phyloP scores from a whole-genome alignment of 1,140 invertebrate genomes.

The Drosophila ogumai region DNA sequence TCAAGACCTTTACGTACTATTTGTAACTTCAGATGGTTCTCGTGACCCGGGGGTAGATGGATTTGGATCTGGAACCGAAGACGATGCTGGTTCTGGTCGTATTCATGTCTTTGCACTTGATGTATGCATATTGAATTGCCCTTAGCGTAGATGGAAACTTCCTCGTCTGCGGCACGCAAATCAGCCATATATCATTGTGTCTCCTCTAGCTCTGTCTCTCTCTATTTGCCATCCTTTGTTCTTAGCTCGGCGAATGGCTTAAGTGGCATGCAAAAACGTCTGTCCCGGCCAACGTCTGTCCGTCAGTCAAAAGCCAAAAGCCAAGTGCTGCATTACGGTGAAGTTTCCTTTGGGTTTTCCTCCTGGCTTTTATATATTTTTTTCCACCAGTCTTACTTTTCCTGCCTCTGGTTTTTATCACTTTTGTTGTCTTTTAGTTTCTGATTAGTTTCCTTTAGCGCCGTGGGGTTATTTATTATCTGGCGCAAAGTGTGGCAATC shows the following conservation, averaged over 20 bases:
- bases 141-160: constrained; percentile 50
- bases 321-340: constrained; percentile 59
- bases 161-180: constrained; percentile 68
- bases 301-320: constrained; percentile 45
- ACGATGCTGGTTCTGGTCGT: constrained; percentile 12
- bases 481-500: constrained; percentile 80
- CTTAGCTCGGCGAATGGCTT: constrained; percentile 38
- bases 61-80: constrained; percentile 5
- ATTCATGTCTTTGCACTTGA: constrained; percentile 57
- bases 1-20: constrained; percentile 68
- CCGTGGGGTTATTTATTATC: constrained; percentile 73
- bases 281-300: constrained; percentile 45
- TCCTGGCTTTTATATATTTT: constrained; percentile 9
- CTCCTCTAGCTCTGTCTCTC: constrained; percentile 22
- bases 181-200: constrained; percentile 80
- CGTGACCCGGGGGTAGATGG: constrained; percentile 11
- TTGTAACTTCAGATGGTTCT: constrained; percentile 45
- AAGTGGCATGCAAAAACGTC: constrained; percentile 79
- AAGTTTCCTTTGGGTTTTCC: constrained; percentile 48
- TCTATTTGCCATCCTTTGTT: constrained; percentile 17
- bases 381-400: constrained; percentile 1
- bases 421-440: constrained; percentile 68
- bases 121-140: constrained; percentile 78
- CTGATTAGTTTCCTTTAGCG: constrained; percentile 54
- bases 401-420: constrained; percentile 57